phyloP scores from a whole-genome alignment of 1,140 invertebrate species.

The Ceratina japonica region DNA sequence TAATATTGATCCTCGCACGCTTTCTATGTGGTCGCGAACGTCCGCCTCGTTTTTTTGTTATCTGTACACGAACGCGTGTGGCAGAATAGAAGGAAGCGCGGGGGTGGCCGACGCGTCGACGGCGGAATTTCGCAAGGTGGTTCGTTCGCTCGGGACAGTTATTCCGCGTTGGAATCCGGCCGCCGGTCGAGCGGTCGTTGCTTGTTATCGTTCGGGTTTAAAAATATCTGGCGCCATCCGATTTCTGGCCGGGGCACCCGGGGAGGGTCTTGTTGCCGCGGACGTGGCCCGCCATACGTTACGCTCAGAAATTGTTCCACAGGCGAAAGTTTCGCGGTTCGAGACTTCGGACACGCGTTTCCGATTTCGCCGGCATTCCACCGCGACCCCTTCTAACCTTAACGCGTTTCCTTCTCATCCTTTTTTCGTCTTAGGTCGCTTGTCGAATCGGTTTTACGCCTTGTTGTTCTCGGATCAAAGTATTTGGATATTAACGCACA shows the following conservation, averaged over 20 bases:
- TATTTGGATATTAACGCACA: too few species aligned
- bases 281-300: conserved; percentile 21
- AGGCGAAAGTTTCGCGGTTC: conserved; percentile 44
- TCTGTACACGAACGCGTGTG: background rate
- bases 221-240: conserved; percentile 62
- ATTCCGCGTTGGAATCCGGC: conserved; percentile 47
- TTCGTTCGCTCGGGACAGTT: conserved; percentile 35
- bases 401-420: background rate
- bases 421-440: background rate
- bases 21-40: too few species aligned
- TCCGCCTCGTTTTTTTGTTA: background rate
- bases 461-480: too few species aligned
- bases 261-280: conserved; percentile 13
- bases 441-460: background rate
- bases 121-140: conserved; percentile 55
- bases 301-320: conserved; percentile 36
- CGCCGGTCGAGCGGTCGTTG: conserved; percentile 13
- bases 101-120: conserved; percentile 32
- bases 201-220: conserved; percentile 57
- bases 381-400: background rate
- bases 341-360: conserved; percentile 20
- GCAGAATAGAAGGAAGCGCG: conserved; percentile 28
- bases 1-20: too few species aligned
- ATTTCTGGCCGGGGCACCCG: conserved; percentile 4
- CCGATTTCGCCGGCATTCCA: conserved; percentile 23